phyloP scores from a whole-genome alignment of 2,113 vertebrate genomes.

The Xerus inauris region DNA sequence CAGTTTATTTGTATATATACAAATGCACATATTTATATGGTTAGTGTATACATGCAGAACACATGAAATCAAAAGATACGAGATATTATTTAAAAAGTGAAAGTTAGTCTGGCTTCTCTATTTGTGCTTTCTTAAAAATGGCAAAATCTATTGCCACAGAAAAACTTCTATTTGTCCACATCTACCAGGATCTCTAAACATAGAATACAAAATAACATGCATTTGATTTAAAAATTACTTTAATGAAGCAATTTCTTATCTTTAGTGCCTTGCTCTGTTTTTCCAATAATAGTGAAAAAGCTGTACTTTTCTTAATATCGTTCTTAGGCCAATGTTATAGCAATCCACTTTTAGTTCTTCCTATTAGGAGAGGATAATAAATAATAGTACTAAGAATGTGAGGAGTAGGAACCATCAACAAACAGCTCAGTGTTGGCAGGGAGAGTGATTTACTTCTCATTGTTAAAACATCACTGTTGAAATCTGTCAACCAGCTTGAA shows the following conservation, averaged over 20 bases:
- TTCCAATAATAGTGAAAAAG: not conserved
- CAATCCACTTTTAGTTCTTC: not conserved
- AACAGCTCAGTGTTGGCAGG: not conserved
- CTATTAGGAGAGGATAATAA: conserved; percentile 40
- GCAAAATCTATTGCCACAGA: conserved; percentile 26
- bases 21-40: not conserved
- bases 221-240: conserved; percentile 43
- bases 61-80: not conserved
- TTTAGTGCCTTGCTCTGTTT: not conserved
- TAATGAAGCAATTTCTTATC: conserved; percentile 7
- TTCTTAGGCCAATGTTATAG: not conserved
- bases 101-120: not conserved
- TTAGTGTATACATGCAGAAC: not conserved
- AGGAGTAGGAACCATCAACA: not conserved
- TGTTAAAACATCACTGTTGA: conserved; percentile 53
- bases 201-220: not conserved
- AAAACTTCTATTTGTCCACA: not conserved
- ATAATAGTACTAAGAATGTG: not conserved
- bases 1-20: not conserved
- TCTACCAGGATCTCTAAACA: not conserved
- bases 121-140: not conserved
- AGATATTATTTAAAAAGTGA: not conserved
- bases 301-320: not conserved
- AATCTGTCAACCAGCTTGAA: conserved; percentile 60
- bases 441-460: not conserved